Conservation (phyloP, 1,140 invertebrate species). For the Brachionus plicatilis region DNA sequence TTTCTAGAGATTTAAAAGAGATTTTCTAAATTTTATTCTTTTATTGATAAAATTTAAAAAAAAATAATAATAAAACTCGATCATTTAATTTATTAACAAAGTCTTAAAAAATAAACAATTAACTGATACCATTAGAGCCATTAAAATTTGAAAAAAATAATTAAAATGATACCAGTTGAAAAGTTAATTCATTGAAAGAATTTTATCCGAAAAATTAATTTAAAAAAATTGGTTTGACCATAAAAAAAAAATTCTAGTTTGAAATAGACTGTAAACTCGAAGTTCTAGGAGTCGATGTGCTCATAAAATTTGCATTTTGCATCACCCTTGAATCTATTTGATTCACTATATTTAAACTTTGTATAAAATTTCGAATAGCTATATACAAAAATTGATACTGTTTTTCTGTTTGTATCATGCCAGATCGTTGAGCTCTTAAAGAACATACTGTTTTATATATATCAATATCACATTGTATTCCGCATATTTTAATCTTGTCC, state of each 20-base stretch:
- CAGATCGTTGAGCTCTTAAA: constrained; percentile 38
- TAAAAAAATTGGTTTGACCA: neutral
- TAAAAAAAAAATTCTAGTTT: neutral
- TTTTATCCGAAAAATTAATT: neutral
- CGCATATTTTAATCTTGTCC: constrained; percentile 48
- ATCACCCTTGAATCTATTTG: neutral
- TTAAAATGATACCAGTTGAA: neutral
- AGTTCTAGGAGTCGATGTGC: constrained; percentile 21
- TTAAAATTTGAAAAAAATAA: neutral
- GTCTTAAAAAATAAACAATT: neutral
- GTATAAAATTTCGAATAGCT: constrained; percentile 23
- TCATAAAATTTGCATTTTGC: neutral
- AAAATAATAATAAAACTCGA: neutral
- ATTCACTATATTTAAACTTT: constrained; percentile 10
- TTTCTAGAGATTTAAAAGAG: too few species aligned
- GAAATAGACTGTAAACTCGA: constrained; percentile 26
- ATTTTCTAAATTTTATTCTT: neutral
- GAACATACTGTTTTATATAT: constrained; percentile 41
- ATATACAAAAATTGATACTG: constrained; percentile 41
- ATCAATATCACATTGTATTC: constrained; percentile 40
- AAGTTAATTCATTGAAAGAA: neutral
- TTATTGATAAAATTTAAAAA: neutral
- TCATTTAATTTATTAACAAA: neutral
- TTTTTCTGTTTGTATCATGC: constrained; percentile 41
- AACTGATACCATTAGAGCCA: neutral